These are phyloP conservation scores for Acleris cristana DNA, from an alignment of 2,888 invertebrate genomes.

Conservation along the genomic window DNA sequence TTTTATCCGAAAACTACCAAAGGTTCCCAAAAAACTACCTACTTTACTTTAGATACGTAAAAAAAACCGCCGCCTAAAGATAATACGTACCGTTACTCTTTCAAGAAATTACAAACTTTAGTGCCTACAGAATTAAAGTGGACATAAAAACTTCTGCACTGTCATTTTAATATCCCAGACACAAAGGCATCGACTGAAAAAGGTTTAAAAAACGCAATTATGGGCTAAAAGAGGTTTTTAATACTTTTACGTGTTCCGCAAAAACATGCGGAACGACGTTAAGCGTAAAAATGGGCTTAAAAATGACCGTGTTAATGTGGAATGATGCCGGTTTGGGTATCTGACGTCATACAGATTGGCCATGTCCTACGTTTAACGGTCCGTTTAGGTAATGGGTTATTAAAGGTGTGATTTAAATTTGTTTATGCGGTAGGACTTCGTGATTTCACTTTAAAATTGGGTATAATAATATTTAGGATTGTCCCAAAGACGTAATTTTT, in stretches of 20 bases:
- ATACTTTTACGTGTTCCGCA: constrained; percentile 27
- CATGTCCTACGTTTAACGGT: constrained; percentile 23
- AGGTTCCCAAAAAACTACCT: too few relatives aligned
- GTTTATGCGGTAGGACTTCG: background rate
- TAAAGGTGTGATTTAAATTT: background rate
- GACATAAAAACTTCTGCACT: constrained; percentile 33
- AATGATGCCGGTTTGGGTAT: constrained; percentile 16
- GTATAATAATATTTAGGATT: too few relatives aligned
- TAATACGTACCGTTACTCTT: background rate
- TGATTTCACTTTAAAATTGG: too few relatives aligned
- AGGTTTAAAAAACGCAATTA: constrained; percentile 35
- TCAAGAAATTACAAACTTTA: constrained; percentile 1
- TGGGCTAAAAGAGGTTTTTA: constrained; percentile 33
- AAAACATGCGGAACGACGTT: constrained; percentile 25
- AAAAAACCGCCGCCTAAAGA: background rate
- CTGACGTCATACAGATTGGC: constrained; percentile 21
- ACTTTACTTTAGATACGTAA: background rate
- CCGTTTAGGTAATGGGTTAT: constrained; percentile 27
- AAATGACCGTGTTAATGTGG: constrained; percentile 11
- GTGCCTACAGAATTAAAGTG: constrained; percentile 9
- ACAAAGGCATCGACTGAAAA: constrained; percentile 26
- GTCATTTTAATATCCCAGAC: constrained; percentile 32
- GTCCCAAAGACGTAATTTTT: too few relatives aligned
- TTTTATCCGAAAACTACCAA: too few relatives aligned
- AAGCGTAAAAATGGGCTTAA: constrained; percentile 31